Base-by-base conservation (phyloP, 1,140 invertebrate species). In the Leptinotarsa undecemlineata region DNA sequence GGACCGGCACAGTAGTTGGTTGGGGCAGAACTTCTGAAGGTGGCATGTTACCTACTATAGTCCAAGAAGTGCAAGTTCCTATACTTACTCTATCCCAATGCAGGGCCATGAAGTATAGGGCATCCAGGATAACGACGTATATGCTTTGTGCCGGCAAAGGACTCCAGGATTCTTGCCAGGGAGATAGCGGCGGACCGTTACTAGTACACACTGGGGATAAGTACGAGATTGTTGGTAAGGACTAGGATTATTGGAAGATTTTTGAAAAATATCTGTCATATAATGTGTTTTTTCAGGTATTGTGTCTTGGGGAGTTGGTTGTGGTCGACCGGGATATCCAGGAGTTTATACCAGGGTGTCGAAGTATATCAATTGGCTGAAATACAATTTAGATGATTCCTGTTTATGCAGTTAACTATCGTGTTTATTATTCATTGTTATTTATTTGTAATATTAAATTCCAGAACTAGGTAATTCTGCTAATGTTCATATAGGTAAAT, bases 1-100 rank as follows among this genome's bases (percentile, higher is more conserved):
- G 90, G 81, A 87, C 88, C 77, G 94, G 91, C 48, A 91, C 88
- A 15, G 94, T 93, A 21, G 90, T 95, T 0, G 95, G 95, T 5
- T 96, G 95, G 95, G 95, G 95, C 1, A 86, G 94, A 21, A 92
- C 92, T 0, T 89, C 90, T 0, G 93, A 95, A 82, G 93, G 93
- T 20, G 94, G 94, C n/a, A 89, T 89, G 80, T 82, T 95, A n/a
- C 92, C 94, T 0, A 90, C 90, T 4, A 87, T 92, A 42, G 91
- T 95, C 1, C 93, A 95, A 78, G 93, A 96, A 84, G 94, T 95
- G 1, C 89, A 92, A 80, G 94, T 96, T 13, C 94, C 94, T 3
- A 95, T 96, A 69, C 88, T 95, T 72, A 92, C 90, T 51, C 88
- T 94, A 61, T 84, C 86, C 0, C 92, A 95, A 81, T 96, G 95